Conservation (phyloP, 2,797 vertebrate species). For the Ambastaia sidthimunki region DNA sequence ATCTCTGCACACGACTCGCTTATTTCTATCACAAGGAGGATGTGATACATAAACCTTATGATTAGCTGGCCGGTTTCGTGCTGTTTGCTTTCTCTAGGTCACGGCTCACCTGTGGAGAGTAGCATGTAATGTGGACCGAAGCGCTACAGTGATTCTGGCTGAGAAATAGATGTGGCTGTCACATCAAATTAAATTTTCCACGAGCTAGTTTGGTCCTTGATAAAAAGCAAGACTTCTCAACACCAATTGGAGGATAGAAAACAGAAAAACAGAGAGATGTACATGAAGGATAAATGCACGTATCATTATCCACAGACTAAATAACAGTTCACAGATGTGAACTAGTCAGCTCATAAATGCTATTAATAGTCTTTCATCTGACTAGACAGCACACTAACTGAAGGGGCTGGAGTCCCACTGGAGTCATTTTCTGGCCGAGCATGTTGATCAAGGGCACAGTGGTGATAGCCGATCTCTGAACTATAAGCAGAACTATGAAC, state of each 20-base stretch:
- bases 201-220: constrained; percentile 37
- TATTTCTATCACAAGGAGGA: constrained; percentile 33
- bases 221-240: constrained; percentile 25
- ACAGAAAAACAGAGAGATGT: constrained; percentile 16
- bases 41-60: constrained; percentile 34
- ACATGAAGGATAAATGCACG: constrained; percentile 17
- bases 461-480: background rate
- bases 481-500: too few species aligned
- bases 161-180: constrained; percentile 70
- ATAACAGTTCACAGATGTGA: constrained; percentile 22
- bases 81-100: constrained; percentile 47
- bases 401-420: background rate
- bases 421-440: background rate
- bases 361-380: constrained; percentile 23
- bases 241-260: constrained; percentile 8
- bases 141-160: constrained; percentile 51
- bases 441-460: constrained; percentile 16
- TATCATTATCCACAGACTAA: constrained; percentile 14
- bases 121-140: constrained; percentile 55
- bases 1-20: constrained; percentile 4
- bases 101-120: constrained; percentile 61
- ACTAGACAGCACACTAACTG: constrained; percentile 23
- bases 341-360: background rate
- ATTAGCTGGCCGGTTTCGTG: constrained; percentile 38
- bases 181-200: constrained; percentile 67